Evolutionary conservation across 2,797 vertebrate genomes (phyloP).

Genomic region (Pangasius macronema): DNA sequence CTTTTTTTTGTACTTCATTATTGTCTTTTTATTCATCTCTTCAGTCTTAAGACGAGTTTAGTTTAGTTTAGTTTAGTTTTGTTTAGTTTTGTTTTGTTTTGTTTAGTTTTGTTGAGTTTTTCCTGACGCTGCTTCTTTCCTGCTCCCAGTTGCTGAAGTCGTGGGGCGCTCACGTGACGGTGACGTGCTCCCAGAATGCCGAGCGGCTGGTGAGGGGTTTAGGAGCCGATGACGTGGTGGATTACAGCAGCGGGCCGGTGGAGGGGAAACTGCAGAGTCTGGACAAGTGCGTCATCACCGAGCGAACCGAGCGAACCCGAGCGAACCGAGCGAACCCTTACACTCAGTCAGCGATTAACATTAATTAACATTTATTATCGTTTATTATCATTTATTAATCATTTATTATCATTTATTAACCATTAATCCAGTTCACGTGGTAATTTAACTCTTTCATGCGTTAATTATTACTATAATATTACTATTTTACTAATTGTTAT

Average conservation of each 20-base stretch:
- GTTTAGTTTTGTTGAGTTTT: no score
- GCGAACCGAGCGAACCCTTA: not conserved
- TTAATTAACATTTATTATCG: not conserved
- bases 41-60: not conserved
- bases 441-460: not conserved
- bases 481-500: no score
- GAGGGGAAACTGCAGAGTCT: conserved; percentile 77
- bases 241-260: conserved; percentile 83
- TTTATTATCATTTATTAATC: not conserved
- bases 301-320: not conserved
- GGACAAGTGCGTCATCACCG: conserved; percentile 75
- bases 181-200: conserved; percentile 90
- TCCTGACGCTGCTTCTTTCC: not conserved
- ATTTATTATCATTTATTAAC: not conserved
- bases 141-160: conserved; percentile 85
- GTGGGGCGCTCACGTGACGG: conserved; percentile 92
- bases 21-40: not conserved
- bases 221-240: conserved; percentile 86
- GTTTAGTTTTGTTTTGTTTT: no score
- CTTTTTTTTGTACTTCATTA: no score
- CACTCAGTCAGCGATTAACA: not conserved
- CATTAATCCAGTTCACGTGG: not conserved
- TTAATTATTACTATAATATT: not conserved
- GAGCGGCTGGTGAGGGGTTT: conserved; percentile 79
- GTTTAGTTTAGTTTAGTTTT: no score